Base-by-base conservation (phyloP, 1,140 invertebrate species). In the Ylistrum balloti region DNA sequence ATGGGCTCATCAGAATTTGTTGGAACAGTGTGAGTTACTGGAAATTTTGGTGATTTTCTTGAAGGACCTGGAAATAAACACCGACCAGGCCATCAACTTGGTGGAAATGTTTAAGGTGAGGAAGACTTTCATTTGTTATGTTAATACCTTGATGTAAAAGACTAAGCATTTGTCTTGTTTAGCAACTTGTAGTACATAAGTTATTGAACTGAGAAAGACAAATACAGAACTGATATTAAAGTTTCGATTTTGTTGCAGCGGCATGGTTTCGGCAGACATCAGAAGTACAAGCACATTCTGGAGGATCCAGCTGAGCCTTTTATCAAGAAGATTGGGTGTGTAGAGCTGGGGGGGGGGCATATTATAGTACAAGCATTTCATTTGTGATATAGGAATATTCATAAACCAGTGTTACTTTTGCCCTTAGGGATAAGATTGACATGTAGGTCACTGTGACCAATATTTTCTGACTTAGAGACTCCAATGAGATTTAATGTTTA, bases 21-120 rank as follows among this genome's bases (percentile, higher is more conserved):
- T 95, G 92, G 95, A 96, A 35, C 88, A 96, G 95, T 93, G 94
- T 93, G 96, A 96, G 92, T 48, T 96, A 32, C 88, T 96, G 33
- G 95, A 96, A 90, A 86, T 95, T 38, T 86, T 96, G 41, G 56
- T 96, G 20, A 92, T 96, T 9, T 95, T 94, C 88, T 94, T 94
- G 88, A 96, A 95, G 91, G 93, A 94, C 35, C 92, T 94, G 89
- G 92, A 95, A 56, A 93, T 93, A 41, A 89, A 92, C 87, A 74
- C 90, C 33, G 88, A 93, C 33, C 91, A 92, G n/a, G 88, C 95
- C 20, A 85, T 93, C 0, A 86, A 91, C 33, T 90, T 93, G 33
- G 88, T 92, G 35, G 93, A 91, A 35, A 93, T 92, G 74, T 96
- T 94, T 56, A 95, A 94, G 93, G 95, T 94, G 88, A 91, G n/a